Conservation (phyloP, 2,888 invertebrate species). For the Amphipyra berbera region DNA sequence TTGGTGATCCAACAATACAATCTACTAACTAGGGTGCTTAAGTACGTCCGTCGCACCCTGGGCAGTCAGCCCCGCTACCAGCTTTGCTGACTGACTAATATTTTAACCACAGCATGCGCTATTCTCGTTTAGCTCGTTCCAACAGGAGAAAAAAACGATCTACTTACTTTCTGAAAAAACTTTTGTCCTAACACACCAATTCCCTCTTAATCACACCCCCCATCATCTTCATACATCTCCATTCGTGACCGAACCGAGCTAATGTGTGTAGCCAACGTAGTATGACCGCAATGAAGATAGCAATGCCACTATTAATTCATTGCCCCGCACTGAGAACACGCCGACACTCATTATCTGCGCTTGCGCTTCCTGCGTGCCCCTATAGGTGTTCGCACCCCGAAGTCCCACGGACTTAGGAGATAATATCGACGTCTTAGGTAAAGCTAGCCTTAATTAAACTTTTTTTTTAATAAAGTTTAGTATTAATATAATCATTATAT, state of each 20-base stretch:
- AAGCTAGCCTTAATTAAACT: slow-evolving; percentile 31
- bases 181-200: slow-evolving; percentile 36
- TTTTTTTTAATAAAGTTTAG: slow-evolving; percentile 11
- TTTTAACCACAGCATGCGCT: no score
- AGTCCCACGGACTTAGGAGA: slow-evolving; percentile 47
- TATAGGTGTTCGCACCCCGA: slow-evolving; percentile 54
- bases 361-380: slow-evolving; percentile 63
- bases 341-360: slow-evolving; percentile 62
- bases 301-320: slow-evolving; percentile 85
- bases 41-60: no score
- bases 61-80: no score
- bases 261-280: slow-evolving; percentile 77
- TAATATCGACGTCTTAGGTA: slow-evolving; percentile 22
- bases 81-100: no score
- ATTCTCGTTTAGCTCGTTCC: no score
- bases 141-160: no score
- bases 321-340: slow-evolving; percentile 69
- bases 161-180: no score
- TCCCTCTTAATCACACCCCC: slow-evolving; percentile 16
- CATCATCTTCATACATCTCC: slow-evolving; percentile 40
- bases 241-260: slow-evolving; percentile 79
- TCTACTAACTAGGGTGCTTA: no score
- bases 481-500: no score
- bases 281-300: slow-evolving; percentile 84
- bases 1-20: no score